These are phyloP conservation scores for Acanthococcus lagerstroemiae DNA, from an alignment of 2,888 invertebrate species.

Conservation along the genomic window DNA sequence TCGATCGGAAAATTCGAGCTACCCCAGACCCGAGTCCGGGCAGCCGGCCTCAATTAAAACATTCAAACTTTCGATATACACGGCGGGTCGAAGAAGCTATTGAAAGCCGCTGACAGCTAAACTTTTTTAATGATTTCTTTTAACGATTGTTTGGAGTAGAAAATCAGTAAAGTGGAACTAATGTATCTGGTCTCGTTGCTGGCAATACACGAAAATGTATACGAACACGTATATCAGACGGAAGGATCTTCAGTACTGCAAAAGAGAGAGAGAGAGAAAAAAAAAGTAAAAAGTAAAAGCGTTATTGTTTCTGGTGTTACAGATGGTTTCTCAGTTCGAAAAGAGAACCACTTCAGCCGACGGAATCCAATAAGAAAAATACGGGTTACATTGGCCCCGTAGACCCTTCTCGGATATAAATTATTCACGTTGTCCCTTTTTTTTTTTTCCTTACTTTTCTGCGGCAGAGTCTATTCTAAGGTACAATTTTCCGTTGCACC, in stretches of 20 bases:
- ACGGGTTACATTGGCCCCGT: constrained; percentile 17
- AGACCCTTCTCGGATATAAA: constrained; percentile 22
- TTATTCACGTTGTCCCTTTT: constrained; percentile 27
- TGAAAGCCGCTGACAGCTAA: constrained; percentile 20
- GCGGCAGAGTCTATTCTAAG: constrained; percentile 4
- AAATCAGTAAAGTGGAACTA: constrained; percentile 27
- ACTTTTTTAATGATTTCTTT: constrained; percentile 28
- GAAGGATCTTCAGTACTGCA: constrained; percentile 14
- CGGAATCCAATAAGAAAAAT: constrained; percentile 21
- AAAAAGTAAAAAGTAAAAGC: constrained; percentile 12
- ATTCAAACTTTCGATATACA: background rate
- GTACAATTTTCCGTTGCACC: constrained; percentile 26
- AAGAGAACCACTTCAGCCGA: constrained; percentile 23
- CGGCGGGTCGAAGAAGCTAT: background rate
- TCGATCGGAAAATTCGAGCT: no score
- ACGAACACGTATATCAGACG: constrained; percentile 22
- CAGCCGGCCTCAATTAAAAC: no score
- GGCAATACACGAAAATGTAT: no score
- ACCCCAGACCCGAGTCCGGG: no score
- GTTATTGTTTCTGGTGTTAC: constrained; percentile 22
- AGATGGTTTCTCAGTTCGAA: constrained; percentile 18
- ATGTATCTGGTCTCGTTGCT: constrained; percentile 24
- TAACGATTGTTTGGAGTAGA: constrained; percentile 22
- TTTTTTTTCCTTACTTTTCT: background rate
- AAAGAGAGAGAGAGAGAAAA: background rate